Conservation (phyloP, 2,888 invertebrate genomes). For the Melieria picta region DNA sequence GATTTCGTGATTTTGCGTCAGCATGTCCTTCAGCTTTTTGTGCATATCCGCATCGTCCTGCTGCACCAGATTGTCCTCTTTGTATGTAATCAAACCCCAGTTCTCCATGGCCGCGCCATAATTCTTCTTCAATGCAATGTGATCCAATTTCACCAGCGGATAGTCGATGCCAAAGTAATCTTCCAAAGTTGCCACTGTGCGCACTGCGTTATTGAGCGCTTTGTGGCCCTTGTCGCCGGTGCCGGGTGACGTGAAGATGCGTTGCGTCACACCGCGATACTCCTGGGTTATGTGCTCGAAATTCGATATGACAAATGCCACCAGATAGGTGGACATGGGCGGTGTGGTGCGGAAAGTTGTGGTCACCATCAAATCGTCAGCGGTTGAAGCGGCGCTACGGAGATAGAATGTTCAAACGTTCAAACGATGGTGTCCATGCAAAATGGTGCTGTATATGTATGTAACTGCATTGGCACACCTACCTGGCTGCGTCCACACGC, state of each 20-base stretch:
- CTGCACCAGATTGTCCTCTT: conserved; percentile 54
- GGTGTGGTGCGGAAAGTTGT: conserved; percentile 69
- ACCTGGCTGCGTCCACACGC: conserved; percentile 18
- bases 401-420: not conserved
- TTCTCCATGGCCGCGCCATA: conserved; percentile 91
- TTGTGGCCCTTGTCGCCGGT: conserved; percentile 48
- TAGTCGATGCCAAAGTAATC: conserved; percentile 80
- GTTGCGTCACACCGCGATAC: conserved; percentile 60
- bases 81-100: conserved; percentile 88
- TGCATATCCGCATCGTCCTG: conserved; percentile 66
- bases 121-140: conserved; percentile 87
- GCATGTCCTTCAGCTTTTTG: conserved; percentile 56
- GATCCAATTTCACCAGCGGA: conserved; percentile 83
- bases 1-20: conserved; percentile 71
- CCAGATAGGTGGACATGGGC: conserved; percentile 82
- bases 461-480: not conserved
- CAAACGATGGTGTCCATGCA: not conserved
- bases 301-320: conserved; percentile 83
- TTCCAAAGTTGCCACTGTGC: conserved; percentile 65
- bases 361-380: conserved; percentile 47
- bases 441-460: not conserved
- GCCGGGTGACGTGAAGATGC: conserved; percentile 55
- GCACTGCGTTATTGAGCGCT: conserved; percentile 55
- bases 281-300: conserved; percentile 64
- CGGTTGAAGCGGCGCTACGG: not conserved